phyloP scores from a whole-genome alignment of 2,888 invertebrate species.

The Parthenolecanium corni region DNA sequence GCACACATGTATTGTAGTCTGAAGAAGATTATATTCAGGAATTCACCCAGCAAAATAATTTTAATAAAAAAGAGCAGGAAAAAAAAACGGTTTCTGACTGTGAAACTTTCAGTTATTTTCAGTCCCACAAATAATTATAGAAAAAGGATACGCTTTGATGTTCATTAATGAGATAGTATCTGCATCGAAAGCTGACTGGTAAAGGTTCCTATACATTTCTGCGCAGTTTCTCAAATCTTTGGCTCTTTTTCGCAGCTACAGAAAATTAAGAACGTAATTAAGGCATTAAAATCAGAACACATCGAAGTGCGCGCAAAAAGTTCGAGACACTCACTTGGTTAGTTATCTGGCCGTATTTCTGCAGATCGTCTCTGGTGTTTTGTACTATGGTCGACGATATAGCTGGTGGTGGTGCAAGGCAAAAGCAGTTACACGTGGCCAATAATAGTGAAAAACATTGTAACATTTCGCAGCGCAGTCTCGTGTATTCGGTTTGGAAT shows the following conservation, averaged over 20 bases:
- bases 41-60: not conserved
- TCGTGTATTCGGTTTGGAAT: slow-evolving; percentile 66
- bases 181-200: slow-evolving; percentile 75
- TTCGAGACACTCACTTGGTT: slow-evolving; percentile 45
- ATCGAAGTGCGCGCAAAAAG: too few species aligned
- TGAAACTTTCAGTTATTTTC: too few species aligned
- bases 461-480: slow-evolving; percentile 62
- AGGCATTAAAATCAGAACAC: not conserved
- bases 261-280: slow-evolving; percentile 25
- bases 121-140: too few species aligned
- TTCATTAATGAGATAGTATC: slow-evolving; percentile 65
- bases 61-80: not conserved
- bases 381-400: slow-evolving; percentile 74
- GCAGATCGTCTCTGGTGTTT: slow-evolving; percentile 62
- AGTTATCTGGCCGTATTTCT: slow-evolving; percentile 66
- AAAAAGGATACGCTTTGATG: slow-evolving; percentile 49
- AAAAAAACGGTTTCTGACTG: not conserved
- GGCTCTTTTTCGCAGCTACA: slow-evolving; percentile 56
- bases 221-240: slow-evolving; percentile 60
- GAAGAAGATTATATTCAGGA: slow-evolving; percentile 31
- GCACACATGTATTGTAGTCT: slow-evolving; percentile 71
- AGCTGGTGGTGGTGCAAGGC: slow-evolving; percentile 85
- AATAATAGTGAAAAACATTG: slow-evolving; percentile 53
- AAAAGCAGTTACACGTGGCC: slow-evolving; percentile 60
- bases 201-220: slow-evolving; percentile 61